Percentiles rank a stretch among this genome's conserved stretches.
Conservation (phyloP, 1,140 invertebrate species). For the Drosophila malerkotliana region DNA sequence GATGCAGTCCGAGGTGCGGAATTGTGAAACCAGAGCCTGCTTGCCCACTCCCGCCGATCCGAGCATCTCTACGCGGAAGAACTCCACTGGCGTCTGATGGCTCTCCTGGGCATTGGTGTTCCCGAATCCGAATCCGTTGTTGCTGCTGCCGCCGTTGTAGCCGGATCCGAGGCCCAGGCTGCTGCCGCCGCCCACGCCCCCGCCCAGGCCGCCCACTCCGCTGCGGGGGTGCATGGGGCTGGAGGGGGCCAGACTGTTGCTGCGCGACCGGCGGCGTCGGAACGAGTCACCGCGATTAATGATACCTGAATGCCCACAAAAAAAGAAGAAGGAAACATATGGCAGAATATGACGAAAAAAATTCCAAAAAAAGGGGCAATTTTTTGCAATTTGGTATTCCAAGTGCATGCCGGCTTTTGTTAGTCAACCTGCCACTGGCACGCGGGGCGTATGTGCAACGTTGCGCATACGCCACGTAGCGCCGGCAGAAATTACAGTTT, state of each 20-base stretch:
- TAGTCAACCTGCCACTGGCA: conserved; percentile 5
- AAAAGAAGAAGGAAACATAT: neutral
- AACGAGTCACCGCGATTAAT: conserved; percentile 96
- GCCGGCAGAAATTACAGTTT: conserved; percentile 55
- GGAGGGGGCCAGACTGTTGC: conserved; percentile 89
- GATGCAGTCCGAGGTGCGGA: conserved; percentile 97
- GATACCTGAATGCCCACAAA: conserved; percentile 87
- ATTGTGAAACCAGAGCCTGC: conserved; percentile 94
- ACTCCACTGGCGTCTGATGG: conserved; percentile 84
- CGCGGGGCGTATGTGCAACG: conserved; percentile 53
- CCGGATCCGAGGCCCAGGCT: conserved; percentile 81
- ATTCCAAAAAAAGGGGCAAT: conserved; percentile 15
- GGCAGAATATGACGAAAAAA: conserved; percentile 2
- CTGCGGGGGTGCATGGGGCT: conserved; percentile 78
- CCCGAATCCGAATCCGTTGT: conserved; percentile 83
- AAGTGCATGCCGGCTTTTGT: conserved; percentile 39
- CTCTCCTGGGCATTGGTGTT: conserved; percentile 53
- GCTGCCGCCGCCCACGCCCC: conserved; percentile 76
- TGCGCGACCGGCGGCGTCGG: conserved; percentile 90
- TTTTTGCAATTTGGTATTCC: conserved; percentile 29
- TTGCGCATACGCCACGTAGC: conserved; percentile 50
- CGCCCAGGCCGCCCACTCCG: conserved; percentile 70
- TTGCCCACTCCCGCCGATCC: conserved; percentile 95
- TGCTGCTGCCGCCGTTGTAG: conserved; percentile 78
- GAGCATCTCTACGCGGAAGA: conserved; percentile 92